Evolutionary conservation across 2,113 vertebrate species (phyloP).

Genomic region (Fregata magnificens): DNA sequence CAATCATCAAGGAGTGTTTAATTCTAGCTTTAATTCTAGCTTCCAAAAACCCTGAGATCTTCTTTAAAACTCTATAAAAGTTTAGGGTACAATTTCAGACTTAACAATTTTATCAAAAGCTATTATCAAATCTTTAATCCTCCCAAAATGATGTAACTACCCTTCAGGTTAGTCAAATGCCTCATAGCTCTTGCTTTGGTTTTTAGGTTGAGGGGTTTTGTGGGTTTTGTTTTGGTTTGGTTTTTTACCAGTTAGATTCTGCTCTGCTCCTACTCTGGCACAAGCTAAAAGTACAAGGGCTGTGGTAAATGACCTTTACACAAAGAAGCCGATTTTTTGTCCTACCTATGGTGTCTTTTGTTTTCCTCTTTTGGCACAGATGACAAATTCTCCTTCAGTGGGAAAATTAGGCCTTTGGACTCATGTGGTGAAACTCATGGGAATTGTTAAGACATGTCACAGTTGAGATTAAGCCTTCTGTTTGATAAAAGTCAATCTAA

Average conservation of each 20-base stretch:
- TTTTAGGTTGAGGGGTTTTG: rapidly evolving
- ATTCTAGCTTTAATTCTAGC: not conserved
- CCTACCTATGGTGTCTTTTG: not conserved
- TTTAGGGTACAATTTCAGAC: not conserved
- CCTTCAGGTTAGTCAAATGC: not conserved
- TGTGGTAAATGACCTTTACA: not conserved
- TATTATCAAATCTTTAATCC: not conserved
- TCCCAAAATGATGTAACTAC: not conserved
- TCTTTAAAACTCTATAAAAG: not conserved
- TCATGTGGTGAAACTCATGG: not conserved
- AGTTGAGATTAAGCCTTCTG: not conserved
- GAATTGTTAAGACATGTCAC: not conserved
- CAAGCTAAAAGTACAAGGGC: not conserved
- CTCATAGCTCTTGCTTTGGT: not conserved
- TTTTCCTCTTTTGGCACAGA: not conserved
- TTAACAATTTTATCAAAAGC: not conserved
- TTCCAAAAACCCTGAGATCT: not conserved
- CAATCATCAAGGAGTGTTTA: not conserved
- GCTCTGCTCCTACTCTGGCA: not conserved
- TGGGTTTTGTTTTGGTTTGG: rapidly evolving
- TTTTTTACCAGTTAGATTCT: not conserved
- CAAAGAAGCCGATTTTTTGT: not conserved
- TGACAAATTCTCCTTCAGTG: not conserved
- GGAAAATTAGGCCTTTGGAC: not conserved
- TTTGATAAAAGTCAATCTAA: conserved; percentile 32